Base-by-base conservation (phyloP, 2,113 vertebrate species). In the Silurus meridionalis region DNA sequence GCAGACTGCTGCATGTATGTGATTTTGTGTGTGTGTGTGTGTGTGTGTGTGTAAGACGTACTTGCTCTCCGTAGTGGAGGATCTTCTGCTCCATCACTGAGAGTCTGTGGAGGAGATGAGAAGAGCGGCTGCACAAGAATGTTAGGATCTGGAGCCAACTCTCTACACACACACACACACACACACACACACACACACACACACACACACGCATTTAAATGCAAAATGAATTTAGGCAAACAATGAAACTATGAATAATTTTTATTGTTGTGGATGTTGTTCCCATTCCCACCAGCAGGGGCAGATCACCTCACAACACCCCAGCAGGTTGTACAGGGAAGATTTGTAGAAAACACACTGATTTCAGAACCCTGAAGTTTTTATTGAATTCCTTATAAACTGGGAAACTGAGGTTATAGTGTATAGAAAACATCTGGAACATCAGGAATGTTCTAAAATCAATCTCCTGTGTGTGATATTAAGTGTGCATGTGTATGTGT, bases 41-140 rank as follows among this genome's bases (percentile, higher is more conserved):
- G 57, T 81, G 61, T 63, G 60, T 61, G 23, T 64, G 58, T 48
- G 28, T 21, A 23, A 8, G 55, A 72, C 92, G 87, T 90, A 99
- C 97, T 96, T 92, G 98, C 97, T 91, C 97, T 96, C 52, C 97
- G 93, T 81, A 99, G 94, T 0, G 95, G 93, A 0, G 95, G 96
- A 90, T 97, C 96, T 83, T 97, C 89, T 4, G 67, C 21, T 96
- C 0, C 95, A 93, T 28, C 96, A 93, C 87, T 97, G 95, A 15
- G 93, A 53, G 19, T 94, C 79, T 72, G 53, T 92, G 91, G 89
- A 93, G 89, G 92, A 86, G 89, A 0, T 91, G 93, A 82, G 63
- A 89, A 95, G 17, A 81, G 95, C 92, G 93, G 86, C 83, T 95
- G 94, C 63, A 96, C 85, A 8, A 96, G 89, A 0, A 92, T 92